Percentiles rank a stretch among this genome's conserved stretches.
These are phyloP conservation scores for Unio delphinus DNA, from an alignment of 2,888 invertebrate species.

Conservation along the genomic window DNA sequence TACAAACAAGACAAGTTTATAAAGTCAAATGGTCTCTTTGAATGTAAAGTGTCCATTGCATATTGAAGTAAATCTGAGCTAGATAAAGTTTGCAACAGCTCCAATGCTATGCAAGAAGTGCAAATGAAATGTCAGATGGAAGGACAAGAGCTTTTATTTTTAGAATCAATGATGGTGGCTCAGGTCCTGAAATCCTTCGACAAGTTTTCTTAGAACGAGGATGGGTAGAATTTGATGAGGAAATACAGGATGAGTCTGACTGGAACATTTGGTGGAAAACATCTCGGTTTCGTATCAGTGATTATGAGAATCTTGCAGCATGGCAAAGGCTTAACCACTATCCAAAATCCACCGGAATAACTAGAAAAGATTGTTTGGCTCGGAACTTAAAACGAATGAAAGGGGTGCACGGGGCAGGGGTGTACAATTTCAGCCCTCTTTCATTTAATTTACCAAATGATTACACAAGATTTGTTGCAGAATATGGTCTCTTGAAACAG, in stretches of 20 bases:
- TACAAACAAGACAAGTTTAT: too few species aligned
- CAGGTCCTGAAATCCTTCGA: slow-evolving; percentile 63
- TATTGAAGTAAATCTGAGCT: too few species aligned
- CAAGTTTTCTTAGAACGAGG: slow-evolving; percentile 86
- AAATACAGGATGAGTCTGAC: slow-evolving; percentile 72
- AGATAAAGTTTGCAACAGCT: too few species aligned
- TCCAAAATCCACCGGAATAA: slow-evolving; percentile 82
- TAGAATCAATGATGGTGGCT: slow-evolving; percentile 65
- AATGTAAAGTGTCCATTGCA: too few species aligned
- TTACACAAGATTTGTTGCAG: slow-evolving; percentile 86
- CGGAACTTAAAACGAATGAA: slow-evolving; percentile 84
- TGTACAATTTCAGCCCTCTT: slow-evolving; percentile 84
- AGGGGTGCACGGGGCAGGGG: slow-evolving; percentile 83
- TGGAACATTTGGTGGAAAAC: slow-evolving; percentile 92
- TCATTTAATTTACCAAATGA: slow-evolving; percentile 88
- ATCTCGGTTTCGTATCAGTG: slow-evolving; percentile 78
- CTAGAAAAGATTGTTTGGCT: slow-evolving; percentile 86
- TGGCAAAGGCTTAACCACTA: slow-evolving; percentile 81
- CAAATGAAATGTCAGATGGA: slow-evolving; percentile 22
- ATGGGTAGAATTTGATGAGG: slow-evolving; percentile 82
- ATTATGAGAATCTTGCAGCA: slow-evolving; percentile 59
- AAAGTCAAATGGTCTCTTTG: too few species aligned
- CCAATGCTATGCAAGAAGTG: too few species aligned
- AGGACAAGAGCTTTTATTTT: slow-evolving; percentile 51
- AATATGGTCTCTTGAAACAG: slow-evolving; percentile 74